Evolutionary conservation across 2,797 vertebrate genomes (phyloP), one percentile per base, ranked within the genome.

Genomic region (Diglossa cyanea): DNA sequence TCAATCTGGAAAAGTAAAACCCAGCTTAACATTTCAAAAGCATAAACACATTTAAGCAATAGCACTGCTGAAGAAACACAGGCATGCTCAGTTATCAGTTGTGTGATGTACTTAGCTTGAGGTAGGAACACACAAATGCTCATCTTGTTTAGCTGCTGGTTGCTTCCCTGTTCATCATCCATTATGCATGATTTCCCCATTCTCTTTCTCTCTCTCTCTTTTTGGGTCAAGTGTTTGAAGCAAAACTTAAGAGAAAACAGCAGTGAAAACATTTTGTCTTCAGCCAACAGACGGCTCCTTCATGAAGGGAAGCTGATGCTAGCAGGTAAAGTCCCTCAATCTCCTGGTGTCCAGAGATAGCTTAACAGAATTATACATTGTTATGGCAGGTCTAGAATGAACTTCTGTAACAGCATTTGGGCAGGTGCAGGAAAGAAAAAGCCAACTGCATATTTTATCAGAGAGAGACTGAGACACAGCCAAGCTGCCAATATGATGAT

Each of bases 281-380:
- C 98, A 86, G 94, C 58, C 0, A 98, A 98, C 88, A 98, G 98
- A 79, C 97, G 97, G 63, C 98, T 99, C 72, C 97, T 99, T 95
- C 97, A 98, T 5, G 98, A 99, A 91, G 99, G 99, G 67, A 98
- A 97, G 90, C 97, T 99, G 84, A 97, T 96, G 33, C 97, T 99
- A 65, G 97, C 97, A 98, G 99, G 98, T 99, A 96, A 96, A 3
- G 4, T 26, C n/a, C 54, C 51, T 89, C 66, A 26, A 67, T 7
- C 3, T 55, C 60, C 51, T 33, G 11, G 7, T 40, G 45, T 6
- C 76, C 45, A 45, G 37, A 60, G 7, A 10, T 4, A n/a, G 26
- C 60, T 81, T 60, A 58, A 50, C 2, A 71, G 39, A 72, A 79
- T 26, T 12, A 1, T 9, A 30, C 30, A 57, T 15, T 42, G 19